phyloP scores from a whole-genome alignment of 2,888 invertebrate species.

The Cheilosia urbana region DNA sequence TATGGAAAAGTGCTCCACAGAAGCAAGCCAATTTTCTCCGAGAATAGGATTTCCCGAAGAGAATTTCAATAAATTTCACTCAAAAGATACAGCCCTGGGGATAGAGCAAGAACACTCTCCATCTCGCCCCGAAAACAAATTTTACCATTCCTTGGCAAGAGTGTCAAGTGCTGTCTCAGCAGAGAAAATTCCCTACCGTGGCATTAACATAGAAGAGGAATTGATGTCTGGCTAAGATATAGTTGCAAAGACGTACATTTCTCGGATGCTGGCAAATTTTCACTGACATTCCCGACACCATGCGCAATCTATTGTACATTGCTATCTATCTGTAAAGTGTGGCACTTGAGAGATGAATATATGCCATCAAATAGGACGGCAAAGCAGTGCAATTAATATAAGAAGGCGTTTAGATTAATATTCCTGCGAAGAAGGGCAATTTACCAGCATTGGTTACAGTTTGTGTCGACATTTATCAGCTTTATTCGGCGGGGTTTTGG shows the following conservation, averaged over 20 bases:
- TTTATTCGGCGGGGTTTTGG: not conserved
- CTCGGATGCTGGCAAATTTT: constrained; percentile 8
- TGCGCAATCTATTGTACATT: constrained; percentile 37
- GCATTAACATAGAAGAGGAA: constrained; percentile 31
- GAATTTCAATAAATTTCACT: constrained; percentile 64
- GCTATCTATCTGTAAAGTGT: constrained; percentile 8
- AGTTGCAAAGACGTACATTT: constrained; percentile 21
- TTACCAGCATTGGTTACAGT: not conserved
- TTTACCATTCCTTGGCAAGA: constrained; percentile 42
- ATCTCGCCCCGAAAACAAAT: constrained; percentile 63
- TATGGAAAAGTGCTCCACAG: not conserved
- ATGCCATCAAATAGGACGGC: constrained; percentile 24
- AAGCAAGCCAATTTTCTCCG: constrained; percentile 59
- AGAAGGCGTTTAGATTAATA: constrained; percentile 6
- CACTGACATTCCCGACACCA: constrained; percentile 17
- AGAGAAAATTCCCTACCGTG: constrained; percentile 51
- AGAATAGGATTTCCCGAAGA: constrained; percentile 19
- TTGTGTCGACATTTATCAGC: not conserved
- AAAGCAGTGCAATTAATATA: constrained; percentile 36
- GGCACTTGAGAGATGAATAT: constrained; percentile 34
- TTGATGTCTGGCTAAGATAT: constrained; percentile 64
- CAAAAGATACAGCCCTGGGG: constrained; percentile 12
- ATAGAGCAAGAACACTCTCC: constrained; percentile 25
- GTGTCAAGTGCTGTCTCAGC: constrained; percentile 72
- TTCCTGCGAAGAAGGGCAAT: not conserved